These are phyloP conservation scores for Archivesica marissinica DNA, from an alignment of 1,140 invertebrate species.

Conservation along the genomic window DNA sequence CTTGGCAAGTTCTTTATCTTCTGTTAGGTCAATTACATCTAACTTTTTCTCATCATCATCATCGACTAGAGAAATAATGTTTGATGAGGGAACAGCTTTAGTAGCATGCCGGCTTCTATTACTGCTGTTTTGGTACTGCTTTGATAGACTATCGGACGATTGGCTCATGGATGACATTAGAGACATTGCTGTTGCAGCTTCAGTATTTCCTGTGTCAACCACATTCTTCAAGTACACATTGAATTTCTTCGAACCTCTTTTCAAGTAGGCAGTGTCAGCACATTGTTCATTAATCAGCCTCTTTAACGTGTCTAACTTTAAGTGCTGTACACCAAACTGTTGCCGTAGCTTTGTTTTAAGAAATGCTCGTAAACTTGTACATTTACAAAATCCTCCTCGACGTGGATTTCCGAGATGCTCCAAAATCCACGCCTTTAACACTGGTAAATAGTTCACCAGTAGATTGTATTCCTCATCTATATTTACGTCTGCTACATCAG, in stretches of 20 bases:
- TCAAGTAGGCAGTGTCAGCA: neutral
- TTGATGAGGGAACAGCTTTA: neutral
- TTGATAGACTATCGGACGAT: neutral
- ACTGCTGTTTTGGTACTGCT: no score
- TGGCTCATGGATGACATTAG: neutral
- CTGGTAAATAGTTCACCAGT: neutral
- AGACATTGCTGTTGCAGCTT: neutral
- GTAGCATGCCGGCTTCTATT: neutral
- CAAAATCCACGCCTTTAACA: neutral
- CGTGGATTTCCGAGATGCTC: neutral
- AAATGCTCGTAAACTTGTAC: neutral
- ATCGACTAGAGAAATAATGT: neutral
- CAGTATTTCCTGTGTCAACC: neutral
- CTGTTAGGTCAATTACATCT: neutral
- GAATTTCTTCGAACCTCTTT: neutral
- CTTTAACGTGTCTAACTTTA: neutral
- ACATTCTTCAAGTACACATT: neutral
- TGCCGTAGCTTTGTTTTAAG: neutral
- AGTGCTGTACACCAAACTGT: neutral
- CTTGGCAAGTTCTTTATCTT: neutral
- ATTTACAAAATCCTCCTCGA: neutral
- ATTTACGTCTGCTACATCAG: neutral
- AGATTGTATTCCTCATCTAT: neutral
- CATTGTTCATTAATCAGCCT: neutral
- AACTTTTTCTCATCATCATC: neutral